A percentile compares a stretch with the other conserved stretches of the same genome.
Evolutionary conservation across 2,888 invertebrate genomes (phyloP).

Genomic region (Paralinhomoeus sp.): DNA sequence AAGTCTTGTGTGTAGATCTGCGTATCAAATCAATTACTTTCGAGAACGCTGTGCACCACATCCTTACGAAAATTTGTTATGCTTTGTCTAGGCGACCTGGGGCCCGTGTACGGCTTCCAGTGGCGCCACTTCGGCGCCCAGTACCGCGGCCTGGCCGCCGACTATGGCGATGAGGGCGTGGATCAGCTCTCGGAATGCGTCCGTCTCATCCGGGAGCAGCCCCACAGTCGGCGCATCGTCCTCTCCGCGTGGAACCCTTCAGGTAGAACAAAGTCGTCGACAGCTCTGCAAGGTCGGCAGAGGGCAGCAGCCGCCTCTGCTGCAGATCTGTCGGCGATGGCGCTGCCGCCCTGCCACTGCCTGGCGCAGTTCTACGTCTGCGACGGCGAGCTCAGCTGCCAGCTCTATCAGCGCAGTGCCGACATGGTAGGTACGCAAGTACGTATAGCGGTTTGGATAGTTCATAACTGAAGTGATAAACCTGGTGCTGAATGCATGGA

Average conservation of each 20-base stretch:
- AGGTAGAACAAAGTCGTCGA: too few species aligned
- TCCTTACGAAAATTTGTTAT: neutral
- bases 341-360: slow-evolving; percentile 84
- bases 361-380: slow-evolving; percentile 79
- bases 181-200: slow-evolving; percentile 64
- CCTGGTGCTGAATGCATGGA: too few species aligned
- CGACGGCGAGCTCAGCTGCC: slow-evolving; percentile 55
- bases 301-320: too few species aligned
- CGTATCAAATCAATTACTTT: too few species aligned
- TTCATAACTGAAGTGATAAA: too few species aligned
- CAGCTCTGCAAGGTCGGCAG: too few species aligned
- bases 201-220: slow-evolving; percentile 48
- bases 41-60: too few species aligned
- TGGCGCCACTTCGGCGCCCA: slow-evolving; percentile 91
- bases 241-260: slow-evolving; percentile 85
- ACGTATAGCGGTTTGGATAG: too few species aligned
- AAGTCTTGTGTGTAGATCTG: too few species aligned
- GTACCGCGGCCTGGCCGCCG: slow-evolving; percentile 53
- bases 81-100: slow-evolving; percentile 48
- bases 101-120: slow-evolving; percentile 91
- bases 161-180: slow-evolving; percentile 60
- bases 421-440: slow-evolving; percentile 75
- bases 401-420: slow-evolving; percentile 80
- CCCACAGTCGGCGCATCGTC: slow-evolving; percentile 64
- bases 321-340: slow-evolving; percentile 60